Percentiles rank a stretch among this genome's conserved stretches.
Evolutionary conservation across 2,888 invertebrate species (phyloP).

Genomic region (Germaria angustata): DNA sequence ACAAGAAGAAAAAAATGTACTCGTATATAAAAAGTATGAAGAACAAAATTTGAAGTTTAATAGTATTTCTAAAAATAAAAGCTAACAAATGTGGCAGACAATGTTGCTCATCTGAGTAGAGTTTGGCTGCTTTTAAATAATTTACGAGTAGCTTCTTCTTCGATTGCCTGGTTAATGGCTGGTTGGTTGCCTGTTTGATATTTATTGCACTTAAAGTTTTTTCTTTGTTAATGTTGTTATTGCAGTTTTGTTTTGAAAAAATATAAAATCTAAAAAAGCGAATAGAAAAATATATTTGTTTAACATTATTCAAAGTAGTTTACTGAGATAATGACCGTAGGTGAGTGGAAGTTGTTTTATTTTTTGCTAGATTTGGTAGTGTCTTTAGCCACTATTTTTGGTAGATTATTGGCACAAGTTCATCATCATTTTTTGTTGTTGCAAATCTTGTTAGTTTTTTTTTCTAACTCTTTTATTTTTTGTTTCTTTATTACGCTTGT

Average conservation of each 20-base stretch:
- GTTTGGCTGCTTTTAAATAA: constrained; percentile 7
- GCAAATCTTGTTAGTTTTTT: constrained; percentile 20
- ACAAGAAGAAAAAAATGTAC: background rate
- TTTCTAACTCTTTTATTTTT: too few species aligned
- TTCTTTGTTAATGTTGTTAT: background rate
- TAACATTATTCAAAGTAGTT: constrained; percentile 61
- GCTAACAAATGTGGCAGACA: constrained; percentile 10
- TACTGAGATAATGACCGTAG: constrained; percentile 60
- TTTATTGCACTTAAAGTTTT: constrained; percentile 1
- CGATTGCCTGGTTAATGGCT: constrained; percentile 14
- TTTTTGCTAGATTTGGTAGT: background rate
- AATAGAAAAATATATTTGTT: constrained; percentile 29
- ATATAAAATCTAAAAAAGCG: background rate
- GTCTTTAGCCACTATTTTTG: constrained; percentile 44
- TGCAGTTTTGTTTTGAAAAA: constrained; percentile 10
- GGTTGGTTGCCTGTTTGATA: background rate
- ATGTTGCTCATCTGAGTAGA: constrained; percentile 1
- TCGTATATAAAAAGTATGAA: constrained; percentile 7
- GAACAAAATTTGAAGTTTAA: constrained; percentile 40
- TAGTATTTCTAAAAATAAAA: background rate
- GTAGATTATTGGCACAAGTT: constrained; percentile 62
- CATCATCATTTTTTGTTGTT: constrained; percentile 59
- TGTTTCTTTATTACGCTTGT: constrained; percentile 17
- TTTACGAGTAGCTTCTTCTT: constrained; percentile 21
- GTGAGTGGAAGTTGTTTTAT: constrained; percentile 28